These are phyloP conservation scores for Nymphalis urticae DNA, from an alignment of 2,888 invertebrate species.

Conservation along the genomic window DNA sequence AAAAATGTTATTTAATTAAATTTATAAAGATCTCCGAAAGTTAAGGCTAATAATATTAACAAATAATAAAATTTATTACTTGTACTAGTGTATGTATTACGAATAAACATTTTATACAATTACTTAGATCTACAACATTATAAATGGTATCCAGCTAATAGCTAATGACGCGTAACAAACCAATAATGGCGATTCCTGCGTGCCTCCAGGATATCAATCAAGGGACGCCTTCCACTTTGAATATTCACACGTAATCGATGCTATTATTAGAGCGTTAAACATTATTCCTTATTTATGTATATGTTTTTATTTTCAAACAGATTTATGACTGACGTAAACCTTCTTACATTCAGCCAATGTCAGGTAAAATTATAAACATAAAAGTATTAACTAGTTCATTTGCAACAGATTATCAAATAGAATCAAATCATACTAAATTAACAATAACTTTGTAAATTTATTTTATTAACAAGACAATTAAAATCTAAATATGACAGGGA, in stretches of 20 bases:
- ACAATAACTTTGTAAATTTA: no score
- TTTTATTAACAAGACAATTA: no score
- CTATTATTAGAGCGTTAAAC: slow-evolving; percentile 41
- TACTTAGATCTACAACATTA: slow-evolving; percentile 5
- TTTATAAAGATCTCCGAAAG: no score
- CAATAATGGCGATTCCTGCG: slow-evolving; percentile 48
- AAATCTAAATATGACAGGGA: no score
- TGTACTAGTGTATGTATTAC: not conserved
- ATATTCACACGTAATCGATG: slow-evolving; percentile 45
- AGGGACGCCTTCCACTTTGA: slow-evolving; percentile 41
- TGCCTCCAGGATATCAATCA: slow-evolving; percentile 55
- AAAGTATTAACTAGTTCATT: no score
- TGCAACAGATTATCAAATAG: no score
- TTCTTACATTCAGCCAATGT: not conserved
- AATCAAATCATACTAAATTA: no score
- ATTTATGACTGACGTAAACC: not conserved
- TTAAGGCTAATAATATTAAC: not conserved
- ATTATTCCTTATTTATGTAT: slow-evolving; percentile 12
- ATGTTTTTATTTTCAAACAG: not conserved
- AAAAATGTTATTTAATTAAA: no score
- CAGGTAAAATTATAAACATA: no score
- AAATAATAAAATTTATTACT: no score
- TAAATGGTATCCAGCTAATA: slow-evolving; percentile 10
- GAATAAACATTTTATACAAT: not conserved
- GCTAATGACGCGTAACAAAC: slow-evolving; percentile 50